Evolutionary conservation across 1,140 invertebrate species (phyloP), one percentile per base, ranked within the genome.

Genomic region (Drosophila parabipectinata): DNA sequence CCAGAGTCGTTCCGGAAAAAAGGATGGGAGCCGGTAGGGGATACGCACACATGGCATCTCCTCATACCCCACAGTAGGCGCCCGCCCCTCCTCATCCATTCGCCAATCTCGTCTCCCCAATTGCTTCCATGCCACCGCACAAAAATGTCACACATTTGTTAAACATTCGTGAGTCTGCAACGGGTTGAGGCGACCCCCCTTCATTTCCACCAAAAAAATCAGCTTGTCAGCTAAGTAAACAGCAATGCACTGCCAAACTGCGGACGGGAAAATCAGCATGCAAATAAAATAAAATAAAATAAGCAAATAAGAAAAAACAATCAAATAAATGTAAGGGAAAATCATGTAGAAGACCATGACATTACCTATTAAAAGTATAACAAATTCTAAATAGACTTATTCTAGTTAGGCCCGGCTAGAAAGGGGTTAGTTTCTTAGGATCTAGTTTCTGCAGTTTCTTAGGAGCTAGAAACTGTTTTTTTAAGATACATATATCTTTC

Each of bases 121-220:
- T 45, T 15, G 26, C 47, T 66, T 60, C 56, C 53, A 77, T 77
- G 72, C 72, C 54, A 59, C 54, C 58, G 74, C 59, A 87, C 64
- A 83, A 83, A 88, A 88, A 89, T 88, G 83, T 88, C 83, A 88
- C 83, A 88, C 83, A 88, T 88, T 88, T 88, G 83, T 88, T 83
- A 76, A 88, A 83, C 83, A 88, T 88, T 88, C 84, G 76, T 63
- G 83, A 83, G 72, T 79, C 75, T 82, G 83, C 67, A 83, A 61
- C 59, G 77, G 71, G 72, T 76, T 72, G 72, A 55, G 14, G 28
- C 18, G 14, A 28, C 50, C 24, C 3, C 18, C 8, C 4, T 8
- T 45, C 6, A 15, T 28, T 56, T 68, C 10, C 41, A 55, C 48
- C 37, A 24, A 71, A 50, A 47, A 45, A 73, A 51, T 30, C 37